Percentiles rank a stretch among this genome's conserved stretches.
phyloP scores from a whole-genome alignment of 1,140 invertebrate species.

The Maniola jurtina region DNA sequence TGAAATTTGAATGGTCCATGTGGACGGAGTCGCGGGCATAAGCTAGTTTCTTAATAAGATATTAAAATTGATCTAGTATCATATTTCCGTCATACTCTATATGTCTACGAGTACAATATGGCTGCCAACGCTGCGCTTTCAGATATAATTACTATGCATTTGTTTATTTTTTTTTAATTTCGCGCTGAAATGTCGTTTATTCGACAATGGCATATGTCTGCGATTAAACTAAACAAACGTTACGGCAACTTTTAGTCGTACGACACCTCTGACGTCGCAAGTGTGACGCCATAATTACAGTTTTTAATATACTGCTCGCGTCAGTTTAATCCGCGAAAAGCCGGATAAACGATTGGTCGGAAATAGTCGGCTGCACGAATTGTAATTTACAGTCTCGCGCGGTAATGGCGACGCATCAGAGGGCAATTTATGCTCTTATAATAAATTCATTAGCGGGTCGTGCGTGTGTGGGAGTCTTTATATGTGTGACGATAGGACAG shows the following conservation, averaged over 20 bases:
- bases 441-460: slow-evolving; percentile 70
- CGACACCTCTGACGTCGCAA: background rate
- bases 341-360: slow-evolving; percentile 61
- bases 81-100: too few species aligned
- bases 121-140: too few species aligned
- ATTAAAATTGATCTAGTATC: too few species aligned
- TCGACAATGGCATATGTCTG: too few species aligned
- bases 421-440: slow-evolving; percentile 72
- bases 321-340: slow-evolving; percentile 63
- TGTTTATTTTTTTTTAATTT: too few species aligned
- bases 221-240: too few species aligned
- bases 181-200: too few species aligned
- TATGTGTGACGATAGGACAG: slow-evolving; percentile 3
- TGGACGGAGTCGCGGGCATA: too few species aligned
- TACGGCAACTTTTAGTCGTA: background rate
- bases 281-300: background rate
- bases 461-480: background rate
- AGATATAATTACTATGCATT: too few species aligned
- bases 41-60: too few species aligned
- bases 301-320: slow-evolving; percentile 50
- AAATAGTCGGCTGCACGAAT: slow-evolving; percentile 54
- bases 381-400: slow-evolving; percentile 68
- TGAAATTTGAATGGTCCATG: too few species aligned
- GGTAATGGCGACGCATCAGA: slow-evolving; percentile 70
- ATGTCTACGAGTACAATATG: too few species aligned